These are phyloP conservation scores for Caenorhabditis wallacei DNA, from an alignment of 2,888 invertebrate genomes.

Conservation along the genomic window DNA sequence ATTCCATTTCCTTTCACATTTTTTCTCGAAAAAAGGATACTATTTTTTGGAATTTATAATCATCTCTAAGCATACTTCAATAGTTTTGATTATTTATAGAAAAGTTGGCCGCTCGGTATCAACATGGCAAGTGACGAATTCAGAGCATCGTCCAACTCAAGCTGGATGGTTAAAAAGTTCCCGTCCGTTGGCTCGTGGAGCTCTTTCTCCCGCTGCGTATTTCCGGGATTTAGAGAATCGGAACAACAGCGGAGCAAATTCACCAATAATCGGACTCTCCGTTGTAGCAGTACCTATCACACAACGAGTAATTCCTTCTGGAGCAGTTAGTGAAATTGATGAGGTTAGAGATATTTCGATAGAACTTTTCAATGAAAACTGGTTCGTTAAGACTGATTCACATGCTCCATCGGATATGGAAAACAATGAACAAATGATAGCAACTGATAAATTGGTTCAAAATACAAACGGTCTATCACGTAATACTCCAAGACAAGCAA, in stretches of 20 bases:
- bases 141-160: conserved; percentile 57
- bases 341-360: not conserved
- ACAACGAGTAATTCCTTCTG: not conserved
- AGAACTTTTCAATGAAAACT: not conserved
- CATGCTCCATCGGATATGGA: conserved; percentile 6
- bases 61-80: too few species aligned
- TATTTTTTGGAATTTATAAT: too few species aligned
- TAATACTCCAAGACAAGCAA: conserved; percentile 71
- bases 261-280: conserved; percentile 30
- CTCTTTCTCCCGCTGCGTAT: conserved; percentile 63
- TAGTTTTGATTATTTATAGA: too few species aligned
- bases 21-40: too few species aligned
- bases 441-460: not conserved
- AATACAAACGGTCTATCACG: not conserved
- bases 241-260: conserved; percentile 32
- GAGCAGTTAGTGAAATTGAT: not conserved
- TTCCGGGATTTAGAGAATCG: conserved; percentile 56
- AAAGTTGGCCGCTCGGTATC: conserved; percentile 37
- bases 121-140: conserved; percentile 57
- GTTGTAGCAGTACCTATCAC: conserved; percentile 38
- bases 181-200: conserved; percentile 58
- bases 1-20: not conserved
- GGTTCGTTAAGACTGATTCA: not conserved
- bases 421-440: not conserved
- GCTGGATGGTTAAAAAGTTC: conserved; percentile 61